Conservation (phyloP, 2,113 vertebrate species). For the Thunnus thynnus region DNA sequence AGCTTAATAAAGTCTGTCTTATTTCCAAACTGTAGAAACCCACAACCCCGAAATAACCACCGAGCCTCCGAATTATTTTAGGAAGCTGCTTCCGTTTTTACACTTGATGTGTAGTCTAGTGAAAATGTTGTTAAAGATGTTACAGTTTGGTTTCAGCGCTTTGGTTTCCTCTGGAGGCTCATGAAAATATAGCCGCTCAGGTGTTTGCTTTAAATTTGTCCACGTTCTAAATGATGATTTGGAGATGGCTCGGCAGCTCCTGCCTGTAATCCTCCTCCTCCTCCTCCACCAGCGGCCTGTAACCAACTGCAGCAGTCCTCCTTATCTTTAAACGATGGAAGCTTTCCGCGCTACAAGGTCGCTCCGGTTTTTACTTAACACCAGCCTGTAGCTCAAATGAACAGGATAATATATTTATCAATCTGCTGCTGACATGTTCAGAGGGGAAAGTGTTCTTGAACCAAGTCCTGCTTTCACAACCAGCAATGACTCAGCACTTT, state of each 20-base stretch:
- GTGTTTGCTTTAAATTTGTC: slow-evolving; percentile 16
- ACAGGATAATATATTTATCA: slow-evolving; percentile 32
- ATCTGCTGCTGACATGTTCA: slow-evolving; percentile 21
- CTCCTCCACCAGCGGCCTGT: not conserved
- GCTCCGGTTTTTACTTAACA: not conserved
- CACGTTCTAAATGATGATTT: not conserved
- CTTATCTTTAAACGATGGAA: slow-evolving; percentile 11
- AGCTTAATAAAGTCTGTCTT: slow-evolving; percentile 55
- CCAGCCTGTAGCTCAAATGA: not conserved
- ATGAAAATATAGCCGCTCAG: slow-evolving; percentile 25
- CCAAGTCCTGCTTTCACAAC: slow-evolving; percentile 47
- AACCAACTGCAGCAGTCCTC: not conserved
- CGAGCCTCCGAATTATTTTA: slow-evolving; percentile 24
- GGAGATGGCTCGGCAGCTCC: slow-evolving; percentile 4
- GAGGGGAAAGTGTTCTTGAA: slow-evolving; percentile 28
- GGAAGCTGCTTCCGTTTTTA: slow-evolving; percentile 42
- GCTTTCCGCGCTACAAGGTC: slow-evolving; percentile 19
- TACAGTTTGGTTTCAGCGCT: slow-evolving; percentile 4
- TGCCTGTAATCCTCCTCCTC: not conserved
- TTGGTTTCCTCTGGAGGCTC: slow-evolving; percentile 10
- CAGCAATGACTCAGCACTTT: slow-evolving; percentile 49
- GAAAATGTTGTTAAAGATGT: not conserved
- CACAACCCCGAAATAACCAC: slow-evolving; percentile 44
- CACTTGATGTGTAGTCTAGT: slow-evolving; percentile 4
- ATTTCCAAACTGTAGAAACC: slow-evolving; percentile 29